Percentiles rank a stretch among this genome's conserved stretches.
These are phyloP conservation scores for Pluvianellus socialis DNA, from an alignment of 2,113 vertebrate species.

Conservation along the genomic window DNA sequence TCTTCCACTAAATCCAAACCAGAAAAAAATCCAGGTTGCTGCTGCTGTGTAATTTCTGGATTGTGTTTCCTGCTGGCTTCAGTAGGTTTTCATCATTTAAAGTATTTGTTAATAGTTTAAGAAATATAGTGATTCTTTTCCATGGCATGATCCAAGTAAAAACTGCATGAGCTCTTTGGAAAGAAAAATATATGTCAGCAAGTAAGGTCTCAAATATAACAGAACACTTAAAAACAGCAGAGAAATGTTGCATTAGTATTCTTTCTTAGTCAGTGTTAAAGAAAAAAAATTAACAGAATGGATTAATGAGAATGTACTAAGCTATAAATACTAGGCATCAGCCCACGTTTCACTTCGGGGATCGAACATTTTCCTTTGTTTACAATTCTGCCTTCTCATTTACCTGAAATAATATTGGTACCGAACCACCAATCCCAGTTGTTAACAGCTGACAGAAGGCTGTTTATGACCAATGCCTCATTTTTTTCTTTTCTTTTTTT, in stretches of 20 bases:
- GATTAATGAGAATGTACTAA: neutral
- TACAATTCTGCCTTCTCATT: conserved; percentile 29
- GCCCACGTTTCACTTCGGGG: neutral
- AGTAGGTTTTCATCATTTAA: neutral
- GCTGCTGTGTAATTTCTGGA: neutral
- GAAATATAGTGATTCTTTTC: neutral
- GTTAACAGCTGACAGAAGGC: neutral
- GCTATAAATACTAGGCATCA: neutral
- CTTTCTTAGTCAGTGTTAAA: neutral
- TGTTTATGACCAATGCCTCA: neutral
- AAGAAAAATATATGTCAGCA: neutral
- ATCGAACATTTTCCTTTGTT: conserved; percentile 2
- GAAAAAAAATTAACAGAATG: neutral
- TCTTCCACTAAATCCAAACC: neutral
- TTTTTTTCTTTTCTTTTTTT: neutral
- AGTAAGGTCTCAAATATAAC: neutral
- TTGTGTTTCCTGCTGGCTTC: neutral
- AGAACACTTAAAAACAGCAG: neutral
- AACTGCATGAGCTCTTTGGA: neutral
- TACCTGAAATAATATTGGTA: conserved; percentile 14
- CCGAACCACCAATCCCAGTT: neutral
- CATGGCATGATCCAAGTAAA: neutral
- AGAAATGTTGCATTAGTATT: neutral
- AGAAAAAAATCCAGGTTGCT: neutral
- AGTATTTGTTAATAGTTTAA: neutral